These are phyloP conservation scores for Acridotheres tristis DNA, from an alignment of 2,797 vertebrate genomes.

Conservation along the genomic window DNA sequence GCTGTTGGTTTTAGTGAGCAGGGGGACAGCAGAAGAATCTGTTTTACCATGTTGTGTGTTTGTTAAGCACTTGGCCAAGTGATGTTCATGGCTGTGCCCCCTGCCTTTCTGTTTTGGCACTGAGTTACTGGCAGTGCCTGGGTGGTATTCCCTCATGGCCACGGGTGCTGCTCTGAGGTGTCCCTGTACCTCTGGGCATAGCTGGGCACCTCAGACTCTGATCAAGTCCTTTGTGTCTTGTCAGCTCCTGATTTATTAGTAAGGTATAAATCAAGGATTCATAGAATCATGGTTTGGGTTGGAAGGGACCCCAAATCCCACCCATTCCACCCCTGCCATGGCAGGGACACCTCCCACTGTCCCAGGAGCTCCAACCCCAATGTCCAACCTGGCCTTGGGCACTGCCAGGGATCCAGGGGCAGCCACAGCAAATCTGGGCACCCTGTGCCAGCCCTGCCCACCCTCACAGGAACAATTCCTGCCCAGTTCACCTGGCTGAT, in stretches of 20 bases:
- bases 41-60: neutral
- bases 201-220: neutral
- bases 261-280: neutral
- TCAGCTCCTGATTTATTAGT: neutral
- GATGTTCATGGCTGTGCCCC: neutral
- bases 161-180: fast-evolving
- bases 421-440: neutral
- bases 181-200: fast-evolving
- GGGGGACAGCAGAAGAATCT: neutral
- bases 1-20: neutral
- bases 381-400: neutral
- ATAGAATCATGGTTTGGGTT: neutral
- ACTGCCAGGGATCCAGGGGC: neutral
- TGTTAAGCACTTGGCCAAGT: neutral
- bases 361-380: neutral
- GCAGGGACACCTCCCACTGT: neutral
- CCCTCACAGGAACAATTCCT: neutral
- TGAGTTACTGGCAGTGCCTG: neutral
- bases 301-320: fast-evolving
- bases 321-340: fast-evolving
- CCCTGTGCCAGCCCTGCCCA: neutral
- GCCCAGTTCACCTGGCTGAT: neutral
- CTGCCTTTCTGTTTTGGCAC: neutral
- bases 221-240: neutral
- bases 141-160: neutral